A percentile compares a stretch with the other conserved stretches of the same genome.
These are phyloP conservation scores for Xyrichtys novacula DNA, from an alignment of 2,797 vertebrate genomes.

Conservation along the genomic window DNA sequence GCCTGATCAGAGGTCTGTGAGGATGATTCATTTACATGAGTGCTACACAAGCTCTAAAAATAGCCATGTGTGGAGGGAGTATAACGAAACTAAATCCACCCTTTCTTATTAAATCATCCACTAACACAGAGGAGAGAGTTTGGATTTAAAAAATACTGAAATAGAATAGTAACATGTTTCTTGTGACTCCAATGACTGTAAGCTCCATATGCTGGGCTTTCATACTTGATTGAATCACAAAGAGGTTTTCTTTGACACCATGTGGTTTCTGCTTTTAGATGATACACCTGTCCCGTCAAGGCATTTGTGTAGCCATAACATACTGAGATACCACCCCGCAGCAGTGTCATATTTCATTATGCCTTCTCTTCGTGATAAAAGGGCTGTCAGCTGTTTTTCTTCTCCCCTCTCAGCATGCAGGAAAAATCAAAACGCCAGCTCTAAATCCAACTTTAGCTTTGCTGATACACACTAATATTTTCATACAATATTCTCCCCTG, in stretches of 20 bases:
- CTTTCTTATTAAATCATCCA: slow-evolving; percentile 36
- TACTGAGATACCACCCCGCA: slow-evolving; percentile 20
- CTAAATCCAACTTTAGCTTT: slow-evolving; percentile 11
- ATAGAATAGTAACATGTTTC: slow-evolving; percentile 10
- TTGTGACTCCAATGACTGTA: not conserved
- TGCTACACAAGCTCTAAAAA: slow-evolving; percentile 59
- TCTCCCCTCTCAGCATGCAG: slow-evolving; percentile 38
- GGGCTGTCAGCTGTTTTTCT: slow-evolving; percentile 48
- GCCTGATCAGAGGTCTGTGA: not conserved
- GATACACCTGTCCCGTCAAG: slow-evolving; percentile 56
- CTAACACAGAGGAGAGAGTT: slow-evolving; percentile 19
- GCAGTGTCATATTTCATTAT: slow-evolving; percentile 61
- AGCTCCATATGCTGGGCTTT: slow-evolving; percentile 7
- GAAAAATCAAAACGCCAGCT: slow-evolving; percentile 49
- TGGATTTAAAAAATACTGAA: slow-evolving; percentile 20
- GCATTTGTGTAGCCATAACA: slow-evolving; percentile 54
- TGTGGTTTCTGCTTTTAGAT: slow-evolving; percentile 25
- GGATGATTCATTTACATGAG: slow-evolving; percentile 34
- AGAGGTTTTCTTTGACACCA: not conserved
- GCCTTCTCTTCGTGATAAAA: slow-evolving; percentile 50
- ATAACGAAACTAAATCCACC: slow-evolving; percentile 32
- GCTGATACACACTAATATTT: not conserved
- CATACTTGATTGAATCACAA: not conserved
- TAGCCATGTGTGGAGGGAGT: slow-evolving; percentile 34
- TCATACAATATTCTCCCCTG: slow-evolving; percentile 64